Conservation (phyloP, 2,797 vertebrate species). For the Brachymystax lenok region DNA sequence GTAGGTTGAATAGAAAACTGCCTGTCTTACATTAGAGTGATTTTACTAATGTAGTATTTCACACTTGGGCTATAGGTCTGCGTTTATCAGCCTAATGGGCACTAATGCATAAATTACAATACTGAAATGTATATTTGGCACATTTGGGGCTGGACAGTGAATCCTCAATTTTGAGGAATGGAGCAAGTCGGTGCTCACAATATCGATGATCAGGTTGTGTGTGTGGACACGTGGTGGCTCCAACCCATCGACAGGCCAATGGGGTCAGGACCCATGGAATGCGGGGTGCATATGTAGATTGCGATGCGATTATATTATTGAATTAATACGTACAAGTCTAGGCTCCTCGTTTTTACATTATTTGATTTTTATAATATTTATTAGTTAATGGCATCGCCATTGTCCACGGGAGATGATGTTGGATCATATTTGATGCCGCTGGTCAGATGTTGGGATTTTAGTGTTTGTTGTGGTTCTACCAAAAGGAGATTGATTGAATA, state of each 20-base stretch:
- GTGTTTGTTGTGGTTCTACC: not conserved
- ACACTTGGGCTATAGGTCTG: slow-evolving; percentile 18
- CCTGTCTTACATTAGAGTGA: not conserved
- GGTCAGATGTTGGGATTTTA: not conserved
- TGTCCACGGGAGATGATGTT: not conserved
- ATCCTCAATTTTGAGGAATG: slow-evolving; percentile 22
- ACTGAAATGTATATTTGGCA: slow-evolving; percentile 18
- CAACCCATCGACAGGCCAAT: slow-evolving; percentile 39
- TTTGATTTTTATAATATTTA: slow-evolving; percentile 52
- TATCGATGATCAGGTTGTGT: slow-evolving; percentile 15
- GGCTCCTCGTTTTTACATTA: slow-evolving; percentile 45
- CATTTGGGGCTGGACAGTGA: not conserved
- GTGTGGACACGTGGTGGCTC: slow-evolving; percentile 36
- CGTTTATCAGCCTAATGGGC: slow-evolving; percentile 14
- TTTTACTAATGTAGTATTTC: slow-evolving; percentile 9
- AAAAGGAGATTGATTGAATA: not conserved
- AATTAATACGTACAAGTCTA: slow-evolving; percentile 60
- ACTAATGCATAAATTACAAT: slow-evolving; percentile 24
- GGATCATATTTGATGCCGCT: not conserved
- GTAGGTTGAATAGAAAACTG: not conserved
- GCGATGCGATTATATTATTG: slow-evolving; percentile 50
- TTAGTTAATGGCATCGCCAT: slow-evolving; percentile 33
- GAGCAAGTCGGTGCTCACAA: slow-evolving; percentile 20
- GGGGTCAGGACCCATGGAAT: slow-evolving; percentile 49
- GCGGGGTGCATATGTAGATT: slow-evolving; percentile 50